A percentile compares a stretch with the other conserved stretches of the same genome.
Evolutionary conservation across 2,797 vertebrate species (phyloP).

Genomic region (Hipposideros larvatus): DNA sequence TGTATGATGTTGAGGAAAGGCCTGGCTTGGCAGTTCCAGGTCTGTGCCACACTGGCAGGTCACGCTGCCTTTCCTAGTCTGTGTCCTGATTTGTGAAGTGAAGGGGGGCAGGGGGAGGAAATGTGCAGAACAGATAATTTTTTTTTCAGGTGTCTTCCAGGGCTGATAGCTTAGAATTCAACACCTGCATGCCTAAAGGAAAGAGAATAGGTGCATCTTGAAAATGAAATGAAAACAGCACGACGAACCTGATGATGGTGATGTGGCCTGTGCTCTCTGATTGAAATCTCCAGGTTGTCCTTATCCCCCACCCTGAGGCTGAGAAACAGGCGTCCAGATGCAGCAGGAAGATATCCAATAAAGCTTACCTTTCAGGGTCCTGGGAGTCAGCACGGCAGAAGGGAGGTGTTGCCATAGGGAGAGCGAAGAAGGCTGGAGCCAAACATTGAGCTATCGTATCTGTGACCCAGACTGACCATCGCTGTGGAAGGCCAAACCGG

Average conservation of each 20-base stretch:
- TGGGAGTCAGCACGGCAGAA: neutral
- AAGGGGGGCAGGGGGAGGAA: neutral
- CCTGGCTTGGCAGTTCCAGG: neutral
- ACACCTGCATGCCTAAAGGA: neutral
- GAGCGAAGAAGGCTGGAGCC: neutral
- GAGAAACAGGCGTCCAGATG: neutral
- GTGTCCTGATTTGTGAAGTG: constrained; percentile 4
- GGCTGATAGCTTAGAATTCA: neutral
- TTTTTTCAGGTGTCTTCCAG: constrained; percentile 26
- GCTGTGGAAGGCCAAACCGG: constrained; percentile 23
- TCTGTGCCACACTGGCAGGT: neutral
- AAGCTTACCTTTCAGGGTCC: neutral
- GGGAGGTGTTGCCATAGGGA: neutral
- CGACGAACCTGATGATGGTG: neutral
- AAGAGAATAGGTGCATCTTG: neutral
- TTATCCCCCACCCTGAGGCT: neutral
- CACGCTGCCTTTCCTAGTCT: neutral
- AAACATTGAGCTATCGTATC: neutral
- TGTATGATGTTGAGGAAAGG: neutral
- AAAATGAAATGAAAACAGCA: constrained; percentile 39
- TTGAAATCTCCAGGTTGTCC: constrained; percentile 9
- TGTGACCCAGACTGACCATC: constrained; percentile 75
- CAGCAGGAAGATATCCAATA: neutral
- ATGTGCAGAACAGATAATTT: neutral
- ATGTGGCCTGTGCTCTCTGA: neutral